Base-by-base conservation (phyloP, 2,888 invertebrate species). In the Tenthredo scrophulariae region DNA sequence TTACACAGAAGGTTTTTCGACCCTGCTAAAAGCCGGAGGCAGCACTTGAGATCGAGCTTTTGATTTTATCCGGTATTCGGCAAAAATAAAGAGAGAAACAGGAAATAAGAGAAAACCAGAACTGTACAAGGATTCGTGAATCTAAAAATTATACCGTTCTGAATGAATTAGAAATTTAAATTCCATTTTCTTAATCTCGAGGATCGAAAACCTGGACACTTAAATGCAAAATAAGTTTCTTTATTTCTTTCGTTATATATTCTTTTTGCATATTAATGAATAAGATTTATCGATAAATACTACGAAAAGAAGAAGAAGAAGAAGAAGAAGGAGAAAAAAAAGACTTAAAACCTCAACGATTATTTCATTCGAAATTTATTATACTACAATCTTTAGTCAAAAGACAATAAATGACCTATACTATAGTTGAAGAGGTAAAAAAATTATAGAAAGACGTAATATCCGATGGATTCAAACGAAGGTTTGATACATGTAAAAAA, bases 161-260 rank as follows among this genome's bases (percentile, higher is more conserved):
- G n/a, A 54, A 54, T n/a, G 54, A 54, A 54, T 54, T n/a, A n/a
- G 54, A n/a, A 54, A 62, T 62, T 62, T 26, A 62, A 62, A 62
- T 62, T 26, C 10, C 62, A 62, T 62, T 62, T 62, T 62, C 62
- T 62, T 62, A 62, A 70, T 70, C 37, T 37, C 18, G n/a, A 70
- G 70, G 26, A 70, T 70, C 37, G 70, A 70, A 37, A 37, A 13
- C n/a, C 70, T 33, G 7, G 37, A 37, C 37, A 37, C 26, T 70
- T 70, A 10, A 70, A 70, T 70, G 37, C 70, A n/a, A 70, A 70
- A 37, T 18, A 37, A 37, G 18, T n/a, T 37, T 70, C 54, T n/a
- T n/a, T n/a, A n/a, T n/a, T 54, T 54, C 54, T 54, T n/a, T n/a
- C 18, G 4, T 54, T 54, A 6, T n/a, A 4, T 18, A 5, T 54